Evolutionary conservation across 2,113 vertebrate species (phyloP).

Genomic region (Bostrychus sinensis): DNA sequence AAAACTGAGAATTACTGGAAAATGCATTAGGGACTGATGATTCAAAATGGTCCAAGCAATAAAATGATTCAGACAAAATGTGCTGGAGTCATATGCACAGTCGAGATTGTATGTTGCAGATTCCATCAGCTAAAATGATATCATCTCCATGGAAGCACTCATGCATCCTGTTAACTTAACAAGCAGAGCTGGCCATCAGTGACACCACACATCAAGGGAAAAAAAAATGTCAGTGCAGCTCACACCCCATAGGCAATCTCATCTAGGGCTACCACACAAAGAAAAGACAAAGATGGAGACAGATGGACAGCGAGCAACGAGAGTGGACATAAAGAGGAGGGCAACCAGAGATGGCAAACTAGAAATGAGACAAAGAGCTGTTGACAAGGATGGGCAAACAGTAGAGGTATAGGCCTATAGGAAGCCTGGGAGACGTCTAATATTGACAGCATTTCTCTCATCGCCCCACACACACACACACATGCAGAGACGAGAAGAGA

Average conservation of each 20-base stretch:
- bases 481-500: conserved; percentile 11
- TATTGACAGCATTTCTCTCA: conserved; percentile 66
- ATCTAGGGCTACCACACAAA: conserved; percentile 24
- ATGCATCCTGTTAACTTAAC: background rate
- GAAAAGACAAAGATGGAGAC: conserved; percentile 42
- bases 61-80: no score
- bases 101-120: background rate
- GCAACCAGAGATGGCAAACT: conserved; percentile 26
- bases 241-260: conserved; percentile 35
- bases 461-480: conserved; percentile 13
- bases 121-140: background rate
- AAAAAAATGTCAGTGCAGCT: conserved; percentile 13
- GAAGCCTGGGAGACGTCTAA: conserved; percentile 68
- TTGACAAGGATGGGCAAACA: conserved; percentile 56
- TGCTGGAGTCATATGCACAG: no score
- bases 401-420: conserved; percentile 26
- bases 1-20: no score
- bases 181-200: conserved; percentile 12
- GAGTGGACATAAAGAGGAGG: conserved; percentile 23
- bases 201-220: conserved; percentile 34
- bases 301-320: conserved; percentile 20
- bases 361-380: conserved; percentile 54
- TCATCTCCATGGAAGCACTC: conserved; percentile 17
- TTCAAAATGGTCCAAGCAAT: no score
- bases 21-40: no score